Base-by-base conservation (phyloP, 2,797 vertebrate species). In the Enteromius fasciolatus region DNA sequence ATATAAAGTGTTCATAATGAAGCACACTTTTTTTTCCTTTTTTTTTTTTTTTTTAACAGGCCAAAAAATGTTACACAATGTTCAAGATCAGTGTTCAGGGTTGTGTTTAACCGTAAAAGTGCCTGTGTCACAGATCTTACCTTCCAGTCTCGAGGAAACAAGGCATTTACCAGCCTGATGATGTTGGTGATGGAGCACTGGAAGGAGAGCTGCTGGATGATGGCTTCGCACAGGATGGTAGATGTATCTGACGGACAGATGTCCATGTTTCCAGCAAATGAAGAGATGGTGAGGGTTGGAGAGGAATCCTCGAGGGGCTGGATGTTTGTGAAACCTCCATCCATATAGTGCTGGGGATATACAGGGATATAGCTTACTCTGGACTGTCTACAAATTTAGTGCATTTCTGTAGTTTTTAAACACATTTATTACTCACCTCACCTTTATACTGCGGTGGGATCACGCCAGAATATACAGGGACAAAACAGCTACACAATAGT, bases 401-500 rank as follows among this genome's bases (percentile, higher is more conserved):
- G 46, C 12, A 50, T 72, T 72, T 33, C 25, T 73, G 69, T 20
- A 20, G 9, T 50, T 33, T 18, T 20, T 31, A 20, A 17, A 9
- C 9, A 31, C 10, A 20, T 10, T 67, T 31, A 39, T 17, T 44
- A 92, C 92, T 89, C 76, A 94, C 94, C 7, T 87, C 91, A 78
- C 94, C 94, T 81, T 89, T 92, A 84, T 92, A 90, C 18, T 89
- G 67, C 50, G 96, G 97, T 33, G 96, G 95, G 77, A 93, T 92
- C 83, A 97, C 88, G 1, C 97, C 97, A 0, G 95, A 96, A 90
- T 97, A 97, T 33, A 95, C 91, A 0, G 97, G 97, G 5, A 99
- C 92, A 82, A 96, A 98, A 83, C 97, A 99, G 92, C 97, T 97
- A 84, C 97, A 98, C 20, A 97, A 91, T 54, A 98, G 92, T 75